Evolutionary conservation across 1,140 invertebrate genomes (phyloP).

Genomic region (Chelonus insularis): DNA sequence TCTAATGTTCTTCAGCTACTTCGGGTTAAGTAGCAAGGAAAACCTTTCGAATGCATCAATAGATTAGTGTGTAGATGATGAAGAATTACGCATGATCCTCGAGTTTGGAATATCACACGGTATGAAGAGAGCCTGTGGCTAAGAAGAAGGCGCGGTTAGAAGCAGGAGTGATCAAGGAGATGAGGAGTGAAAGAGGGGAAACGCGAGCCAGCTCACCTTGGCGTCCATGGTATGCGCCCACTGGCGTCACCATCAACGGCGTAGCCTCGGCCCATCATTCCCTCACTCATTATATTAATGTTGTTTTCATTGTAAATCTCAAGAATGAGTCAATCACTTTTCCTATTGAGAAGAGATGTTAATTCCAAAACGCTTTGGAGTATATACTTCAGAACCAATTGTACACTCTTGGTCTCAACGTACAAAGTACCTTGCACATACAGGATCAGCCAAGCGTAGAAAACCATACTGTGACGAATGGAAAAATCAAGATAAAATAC

Average conservation of each 20-base stretch:
- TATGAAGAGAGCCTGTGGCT: slow-evolving; percentile 1
- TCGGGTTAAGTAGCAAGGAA: no score
- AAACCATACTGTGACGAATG: slow-evolving; percentile 8
- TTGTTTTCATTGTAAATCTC: slow-evolving; percentile 17
- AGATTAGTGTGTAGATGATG: no score
- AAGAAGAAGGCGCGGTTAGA: slow-evolving; percentile 17
- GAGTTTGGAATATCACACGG: no score
- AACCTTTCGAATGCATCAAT: no score
- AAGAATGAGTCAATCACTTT: neutral
- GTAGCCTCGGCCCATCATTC: slow-evolving; percentile 33
- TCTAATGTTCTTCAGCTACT: no score
- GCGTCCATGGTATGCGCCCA: slow-evolving; percentile 54
- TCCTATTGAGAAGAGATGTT: neutral
- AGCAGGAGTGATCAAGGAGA: slow-evolving; percentile 13
- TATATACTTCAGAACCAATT: neutral
- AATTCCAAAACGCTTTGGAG: neutral
- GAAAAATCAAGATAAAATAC: neutral
- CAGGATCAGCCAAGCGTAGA: neutral
- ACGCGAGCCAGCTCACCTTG: slow-evolving; percentile 52
- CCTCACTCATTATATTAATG: slow-evolving; percentile 11
- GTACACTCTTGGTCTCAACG: neutral
- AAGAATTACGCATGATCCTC: no score
- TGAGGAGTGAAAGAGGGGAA: slow-evolving; percentile 22
- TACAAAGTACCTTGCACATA: neutral
- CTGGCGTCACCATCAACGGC: slow-evolving; percentile 47